Evolutionary conservation across 2,888 invertebrate species (phyloP), one percentile per base, ranked within the genome.

Genomic region (Allacma fusca): DNA sequence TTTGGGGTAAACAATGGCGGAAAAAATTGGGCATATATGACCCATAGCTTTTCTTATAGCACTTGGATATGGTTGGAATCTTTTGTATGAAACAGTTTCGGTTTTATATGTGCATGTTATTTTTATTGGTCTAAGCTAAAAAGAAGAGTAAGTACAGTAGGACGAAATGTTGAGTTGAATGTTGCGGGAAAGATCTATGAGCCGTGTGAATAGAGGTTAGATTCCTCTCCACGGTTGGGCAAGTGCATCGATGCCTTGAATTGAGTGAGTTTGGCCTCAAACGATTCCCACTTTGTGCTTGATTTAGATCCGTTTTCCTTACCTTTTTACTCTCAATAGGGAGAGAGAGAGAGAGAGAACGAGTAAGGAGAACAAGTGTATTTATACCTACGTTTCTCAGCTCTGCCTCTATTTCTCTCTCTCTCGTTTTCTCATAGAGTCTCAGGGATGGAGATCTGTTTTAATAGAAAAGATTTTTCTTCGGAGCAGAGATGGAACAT

Each of bases 181-280:
- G 74, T 69, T 78, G 74, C 74, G 74, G 69, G 77, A 78, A 74
- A 74, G 74, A 70, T 78, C 77, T 74, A 78, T 74, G 77, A 78
- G 70, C 43, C 74, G 77, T 72, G 72, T 72, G 72, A 72, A 72
- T 72, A 34, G 72, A 59, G 59, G 72, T 57, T 72, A 21, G 28
- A 29, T n/a, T 71, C 28, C 70, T 28, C 44, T 70, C 70, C 28
- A 23, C 50, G 50, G 23, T 57, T 29, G 57, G 29, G 59, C 34
- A 29, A 72, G 59, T 29, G 59, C 59, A 34, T 59, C 72, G 59
- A 28, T 70, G 50, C 70, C 50, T 44, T 16, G 50, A 70, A 70
- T 70, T 70, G 70, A 44, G 44, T 70, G 12, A 70, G 70, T 44
- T 70, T 77, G 65, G 62, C 68, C 59, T 73, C 68, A 77, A 72